Percentiles rank a stretch among this genome's conserved stretches.
Evolutionary conservation across 2,888 invertebrate species (phyloP).

Genomic region (Cordilura impudica): DNA sequence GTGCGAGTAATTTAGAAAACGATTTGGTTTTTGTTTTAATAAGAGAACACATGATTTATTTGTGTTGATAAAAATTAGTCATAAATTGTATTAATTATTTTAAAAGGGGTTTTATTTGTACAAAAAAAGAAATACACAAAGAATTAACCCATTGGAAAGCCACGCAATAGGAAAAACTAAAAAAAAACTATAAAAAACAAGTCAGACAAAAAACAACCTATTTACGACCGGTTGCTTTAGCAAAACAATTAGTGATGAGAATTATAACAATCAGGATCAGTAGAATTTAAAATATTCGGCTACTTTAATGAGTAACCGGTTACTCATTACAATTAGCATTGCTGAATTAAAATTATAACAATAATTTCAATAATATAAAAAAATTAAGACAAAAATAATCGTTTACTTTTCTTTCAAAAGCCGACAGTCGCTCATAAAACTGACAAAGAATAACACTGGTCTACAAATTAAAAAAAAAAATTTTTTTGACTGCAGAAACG

Average conservation of each 20-base stretch:
- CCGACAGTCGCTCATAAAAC: no score
- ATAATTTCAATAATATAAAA: no score
- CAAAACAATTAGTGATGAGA: no score
- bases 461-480: no score
- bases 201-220: neutral
- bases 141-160: slow-evolving; percentile 7
- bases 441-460: no score
- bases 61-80: slow-evolving; percentile 33
- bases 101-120: neutral
- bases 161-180: neutral
- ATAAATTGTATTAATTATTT: slow-evolving; percentile 22
- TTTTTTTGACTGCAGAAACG: no score
- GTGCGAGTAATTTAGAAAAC: slow-evolving; percentile 1
- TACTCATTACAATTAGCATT: no score
- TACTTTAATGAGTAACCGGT: slow-evolving; percentile 1
- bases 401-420: neutral
- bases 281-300: neutral
- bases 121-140: neutral
- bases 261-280: no score
- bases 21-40: neutral
- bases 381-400: neutral
- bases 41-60: slow-evolving; percentile 29
- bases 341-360: no score
- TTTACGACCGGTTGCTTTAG: no score
- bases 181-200: neutral